Conservation (phyloP, 2,888 invertebrate species). For the Phalera bucephala region DNA sequence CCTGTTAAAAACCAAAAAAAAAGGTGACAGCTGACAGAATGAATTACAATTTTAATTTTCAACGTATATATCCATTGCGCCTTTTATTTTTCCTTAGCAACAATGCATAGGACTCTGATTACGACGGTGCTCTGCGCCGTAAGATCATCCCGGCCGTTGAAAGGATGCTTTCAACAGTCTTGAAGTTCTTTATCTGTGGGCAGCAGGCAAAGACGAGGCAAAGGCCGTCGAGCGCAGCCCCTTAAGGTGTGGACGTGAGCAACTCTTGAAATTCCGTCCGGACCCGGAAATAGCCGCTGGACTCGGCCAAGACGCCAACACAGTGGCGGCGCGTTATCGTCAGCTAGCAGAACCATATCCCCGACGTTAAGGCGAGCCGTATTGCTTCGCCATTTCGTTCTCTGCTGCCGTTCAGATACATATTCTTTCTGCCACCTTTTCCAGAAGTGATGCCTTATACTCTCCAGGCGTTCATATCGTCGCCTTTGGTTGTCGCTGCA, state of each 20-base stretch:
- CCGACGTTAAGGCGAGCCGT: constrained; percentile 10
- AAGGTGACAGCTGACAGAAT: no score
- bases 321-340: constrained; percentile 8
- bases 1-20: no score
- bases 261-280: constrained; percentile 5
- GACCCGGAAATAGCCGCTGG: background rate
- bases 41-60: no score
- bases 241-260: constrained; percentile 5
- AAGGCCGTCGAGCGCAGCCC: constrained; percentile 5
- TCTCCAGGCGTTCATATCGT: constrained; percentile 12
- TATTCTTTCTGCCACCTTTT: constrained; percentile 20
- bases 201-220: constrained; percentile 5
- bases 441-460: constrained; percentile 19
- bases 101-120: no score
- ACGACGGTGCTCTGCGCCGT: background rate
- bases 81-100: no score
- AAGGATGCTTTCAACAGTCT: constrained; percentile 3
- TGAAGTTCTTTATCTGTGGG: constrained; percentile 1
- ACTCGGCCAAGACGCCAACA: constrained; percentile 2
- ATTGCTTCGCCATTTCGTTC: constrained; percentile 27
- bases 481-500: background rate
- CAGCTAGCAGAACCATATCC: constrained; percentile 16
- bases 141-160: constrained; percentile 3
- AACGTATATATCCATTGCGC: no score
- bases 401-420: constrained; percentile 25